Evolutionary conservation across 2,888 invertebrate species (phyloP), one percentile per base, ranked within the genome.

Genomic region (Bembecia ichneumoniformis): DNA sequence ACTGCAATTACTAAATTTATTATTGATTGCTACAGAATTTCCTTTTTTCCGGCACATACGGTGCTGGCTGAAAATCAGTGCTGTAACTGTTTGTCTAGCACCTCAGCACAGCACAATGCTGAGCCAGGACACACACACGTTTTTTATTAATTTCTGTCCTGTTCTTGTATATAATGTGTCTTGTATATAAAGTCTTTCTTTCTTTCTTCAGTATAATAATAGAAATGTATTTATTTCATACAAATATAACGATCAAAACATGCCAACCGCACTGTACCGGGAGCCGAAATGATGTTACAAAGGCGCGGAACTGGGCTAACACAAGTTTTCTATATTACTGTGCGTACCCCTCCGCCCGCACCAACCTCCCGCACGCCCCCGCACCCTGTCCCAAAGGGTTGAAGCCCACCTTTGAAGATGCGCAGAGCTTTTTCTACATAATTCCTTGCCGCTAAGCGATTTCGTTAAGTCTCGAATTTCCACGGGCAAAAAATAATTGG

Each of bases 241-340:
- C 13, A 40, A 40, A 40, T 1, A 14, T 1, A 13, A 11, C 13
- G 40, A 14, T 60, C 79, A 78, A 80, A 46, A 58, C 43, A 1
- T 2, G n/a, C 52, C 49, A 43, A 35, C 55, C 74, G 44, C n/a
- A 47, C 55, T 77, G 67, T 52, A 70, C 62, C 64, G 70, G 75
- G 80, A 80, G 77, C 82, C 83, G 75, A 86, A 87, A 87, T 87
- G 86, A 86, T 86, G 86, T 86, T 86, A 87, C 87, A 87, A 87
- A 87, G 83, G 82, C 83, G 76, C 75, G 82, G 82, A 86, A 86
- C 86, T 84, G 86, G 87, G 87, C 86, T 87, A 87, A 87, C 86
- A 87, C 86, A 86, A 87, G 86, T 87, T 86, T 87, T 86, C 87
- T 87, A 86, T 86, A 86, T 84, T 82, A 80, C 84, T 69, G 82